Conservation (phyloP, 2,113 vertebrate genomes). For the Columba janthina region DNA sequence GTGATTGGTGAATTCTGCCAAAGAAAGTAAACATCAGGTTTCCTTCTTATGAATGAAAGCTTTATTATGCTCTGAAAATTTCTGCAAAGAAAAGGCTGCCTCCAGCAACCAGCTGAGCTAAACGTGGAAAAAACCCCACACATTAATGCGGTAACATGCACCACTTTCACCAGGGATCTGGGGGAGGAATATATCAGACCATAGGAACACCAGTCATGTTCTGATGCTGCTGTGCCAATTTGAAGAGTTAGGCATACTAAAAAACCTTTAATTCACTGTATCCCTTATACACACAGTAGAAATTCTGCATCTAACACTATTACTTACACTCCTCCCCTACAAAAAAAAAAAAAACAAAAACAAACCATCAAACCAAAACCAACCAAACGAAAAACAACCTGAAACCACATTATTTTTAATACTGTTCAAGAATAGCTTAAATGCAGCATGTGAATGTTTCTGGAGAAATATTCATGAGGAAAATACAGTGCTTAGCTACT, state of each 20-base stretch:
- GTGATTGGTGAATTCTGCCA: conserved; percentile 49
- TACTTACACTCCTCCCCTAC: not conserved
- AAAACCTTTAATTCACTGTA: not conserved
- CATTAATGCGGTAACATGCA: not conserved
- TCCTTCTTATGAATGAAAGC: conserved; percentile 54
- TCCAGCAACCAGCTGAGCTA: conserved; percentile 19
- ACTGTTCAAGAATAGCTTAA: not conserved
- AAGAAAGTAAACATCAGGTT: conserved; percentile 55
- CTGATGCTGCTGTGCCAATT: not conserved
- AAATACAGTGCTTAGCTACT: not conserved
- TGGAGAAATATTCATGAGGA: not conserved
- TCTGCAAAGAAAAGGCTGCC: conserved; percentile 15
- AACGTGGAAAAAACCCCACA: not conserved
- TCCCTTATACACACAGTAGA: not conserved
- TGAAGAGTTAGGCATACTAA: not conserved
- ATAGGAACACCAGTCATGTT: not conserved
- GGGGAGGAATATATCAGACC: not conserved
- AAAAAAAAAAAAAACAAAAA: too few species aligned
- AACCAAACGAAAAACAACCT: not conserved
- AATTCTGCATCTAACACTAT: not conserved
- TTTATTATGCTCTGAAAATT: conserved; percentile 44
- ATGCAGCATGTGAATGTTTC: not conserved
- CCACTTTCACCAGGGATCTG: not conserved
- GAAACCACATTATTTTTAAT: not conserved
- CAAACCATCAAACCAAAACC: too few species aligned